phyloP scores from a whole-genome alignment of 1,140 invertebrate species.

The Lysiphlebus fabarum region DNA sequence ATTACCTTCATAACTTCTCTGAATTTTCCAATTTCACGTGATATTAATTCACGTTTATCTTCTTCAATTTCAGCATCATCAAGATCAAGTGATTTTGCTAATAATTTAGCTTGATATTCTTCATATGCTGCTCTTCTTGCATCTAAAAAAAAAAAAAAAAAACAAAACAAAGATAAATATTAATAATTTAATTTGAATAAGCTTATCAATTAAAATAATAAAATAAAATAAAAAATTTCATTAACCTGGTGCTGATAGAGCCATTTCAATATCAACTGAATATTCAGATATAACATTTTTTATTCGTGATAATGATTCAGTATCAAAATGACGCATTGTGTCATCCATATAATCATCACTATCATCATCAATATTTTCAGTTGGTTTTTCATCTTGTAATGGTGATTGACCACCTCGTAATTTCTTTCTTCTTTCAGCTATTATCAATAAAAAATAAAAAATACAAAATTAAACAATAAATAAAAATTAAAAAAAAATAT shows the following conservation, averaged over 20 bases:
- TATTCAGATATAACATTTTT: conserved; percentile 78
- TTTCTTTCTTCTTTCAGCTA: conserved; percentile 61
- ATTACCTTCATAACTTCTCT: conserved; percentile 94
- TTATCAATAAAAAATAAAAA: conserved; percentile 5
- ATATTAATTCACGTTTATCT: conserved; percentile 93
- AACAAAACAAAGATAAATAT: no score
- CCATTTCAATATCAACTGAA: conserved; percentile 71
- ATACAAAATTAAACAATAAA: neutral
- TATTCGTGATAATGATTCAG: conserved; percentile 71
- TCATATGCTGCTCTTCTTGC: conserved; percentile 45
- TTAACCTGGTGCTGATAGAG: conserved; percentile 51
- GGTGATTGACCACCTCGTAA: conserved; percentile 59
- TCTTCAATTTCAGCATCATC: conserved; percentile 89
- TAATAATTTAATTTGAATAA: no score
- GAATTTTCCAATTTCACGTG: conserved; percentile 94
- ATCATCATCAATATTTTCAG: conserved; percentile 56
- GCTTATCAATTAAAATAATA: no score
- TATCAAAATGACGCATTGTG: conserved; percentile 70
- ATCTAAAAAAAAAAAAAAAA: conserved; percentile 12
- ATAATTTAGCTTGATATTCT: conserved; percentile 61
- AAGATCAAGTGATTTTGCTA: conserved; percentile 62
- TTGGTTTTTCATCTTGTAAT: conserved; percentile 58
- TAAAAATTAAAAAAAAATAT: conserved; percentile 10
- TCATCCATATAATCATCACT: conserved; percentile 78
- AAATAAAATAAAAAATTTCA: no score